Base-by-base conservation (phyloP, 2,113 vertebrate species). In the Theristicus caerulescens region DNA sequence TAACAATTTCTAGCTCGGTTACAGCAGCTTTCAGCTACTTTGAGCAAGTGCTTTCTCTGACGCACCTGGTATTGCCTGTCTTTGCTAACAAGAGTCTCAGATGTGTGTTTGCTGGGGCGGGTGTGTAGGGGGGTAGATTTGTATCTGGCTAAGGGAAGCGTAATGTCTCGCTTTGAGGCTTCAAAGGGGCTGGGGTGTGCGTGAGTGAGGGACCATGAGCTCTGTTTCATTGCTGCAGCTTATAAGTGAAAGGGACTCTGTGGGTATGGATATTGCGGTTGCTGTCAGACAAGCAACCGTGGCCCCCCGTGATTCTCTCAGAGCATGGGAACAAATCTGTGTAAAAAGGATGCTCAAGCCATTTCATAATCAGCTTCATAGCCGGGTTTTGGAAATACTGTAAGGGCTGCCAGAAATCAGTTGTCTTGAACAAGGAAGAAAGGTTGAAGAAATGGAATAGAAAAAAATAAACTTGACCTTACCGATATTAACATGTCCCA, bases 51-150 rank as follows among this genome's bases (percentile, higher is more conserved):
- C 76, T 91, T 81, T 95, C 93, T 81, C 88, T 74, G 85, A 38
- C 1, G 26, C 95, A 93, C 85, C 95, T 97, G 96, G 93, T 46
- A 21, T 34, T 91, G 94, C 87, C 88, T 95, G 74, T 2, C 38
- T 94, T 82, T 86, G 90, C 77, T 84, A 80, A 51, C 97, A 97
- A 77, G 95, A 96, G 93, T 36, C 94, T 98, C 95, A 79, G 96
- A 70, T 84, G 92, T 97, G 96, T 96, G 95, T 98, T 97, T 97
- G 94, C 90, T 55, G 84, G 82, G 95, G 94, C 76, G 96, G 96
- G 85, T 80, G 93, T 89, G 97, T 96, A 87, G 97, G 97, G 97
- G 92, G 51, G 38, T 85, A 98, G 98, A 98, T 98, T 93, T 10
- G 4, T 96, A 98, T 98, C 98, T 97, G 82, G 62, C 65, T 90